Percentiles rank a stretch among this genome's conserved stretches.
Conservation (phyloP, 2,113 vertebrate genomes). For the Uria lomvia region DNA sequence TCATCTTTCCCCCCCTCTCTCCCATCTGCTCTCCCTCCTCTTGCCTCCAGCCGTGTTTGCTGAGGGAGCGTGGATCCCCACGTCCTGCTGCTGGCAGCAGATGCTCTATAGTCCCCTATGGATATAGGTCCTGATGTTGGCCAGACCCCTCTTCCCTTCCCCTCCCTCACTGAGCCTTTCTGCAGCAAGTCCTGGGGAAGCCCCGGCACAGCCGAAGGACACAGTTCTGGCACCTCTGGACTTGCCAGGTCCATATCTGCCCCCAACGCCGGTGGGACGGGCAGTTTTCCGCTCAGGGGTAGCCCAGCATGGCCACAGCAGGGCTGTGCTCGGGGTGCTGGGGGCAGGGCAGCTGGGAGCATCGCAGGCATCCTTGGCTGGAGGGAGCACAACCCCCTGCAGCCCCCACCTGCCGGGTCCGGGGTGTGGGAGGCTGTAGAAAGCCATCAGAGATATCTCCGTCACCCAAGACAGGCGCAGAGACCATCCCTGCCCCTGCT, state of each 20-base stretch:
- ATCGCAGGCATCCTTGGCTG: not conserved
- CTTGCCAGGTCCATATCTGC: not conserved
- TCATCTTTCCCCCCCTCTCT: not conserved
- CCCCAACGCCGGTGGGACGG: rapidly evolving
- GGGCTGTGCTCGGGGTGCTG: rapidly evolving
- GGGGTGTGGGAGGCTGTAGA: not conserved
- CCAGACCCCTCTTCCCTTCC: not conserved
- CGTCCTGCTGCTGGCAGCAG: not conserved
- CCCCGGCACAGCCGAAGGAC: not conserved
- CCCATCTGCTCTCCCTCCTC: not conserved
- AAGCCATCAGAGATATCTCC: not conserved
- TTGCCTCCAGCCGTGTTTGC: not conserved
- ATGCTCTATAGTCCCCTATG: not conserved
- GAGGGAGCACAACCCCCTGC: rapidly evolving
- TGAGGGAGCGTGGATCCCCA: not conserved
- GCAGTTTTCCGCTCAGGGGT: rapidly evolving
- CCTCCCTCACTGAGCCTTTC: not conserved
- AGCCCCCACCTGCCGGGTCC: rapidly evolving
- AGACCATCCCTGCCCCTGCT: not conserved
- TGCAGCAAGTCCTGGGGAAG: not conserved
- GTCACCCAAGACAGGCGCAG: rapidly evolving
- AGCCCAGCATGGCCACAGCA: rapidly evolving
- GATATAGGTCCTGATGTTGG: not conserved
- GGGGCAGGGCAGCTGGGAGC: not conserved
- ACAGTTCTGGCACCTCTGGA: not conserved